Conservation (phyloP, 2,113 vertebrate genomes). For the Peromyscus polionotus region DNA sequence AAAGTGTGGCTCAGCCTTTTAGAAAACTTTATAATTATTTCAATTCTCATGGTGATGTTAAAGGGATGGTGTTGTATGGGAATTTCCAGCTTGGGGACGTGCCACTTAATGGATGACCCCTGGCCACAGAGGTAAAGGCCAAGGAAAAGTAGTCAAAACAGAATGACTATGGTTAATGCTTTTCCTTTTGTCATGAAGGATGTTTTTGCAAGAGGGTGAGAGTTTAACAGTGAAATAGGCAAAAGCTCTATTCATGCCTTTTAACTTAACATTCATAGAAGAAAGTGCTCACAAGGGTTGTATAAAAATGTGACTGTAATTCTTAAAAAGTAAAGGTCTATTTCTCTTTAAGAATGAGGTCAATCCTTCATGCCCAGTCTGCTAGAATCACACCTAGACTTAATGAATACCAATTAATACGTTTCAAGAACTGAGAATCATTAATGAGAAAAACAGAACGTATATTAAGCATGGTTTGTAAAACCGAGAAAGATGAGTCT, state of each 20-base stretch:
- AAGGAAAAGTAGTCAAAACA: background rate
- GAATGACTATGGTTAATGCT: background rate
- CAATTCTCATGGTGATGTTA: background rate
- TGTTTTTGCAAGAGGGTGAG: background rate
- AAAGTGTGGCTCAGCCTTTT: conserved; percentile 10
- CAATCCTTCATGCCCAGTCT: background rate
- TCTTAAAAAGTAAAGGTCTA: background rate
- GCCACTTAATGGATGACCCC: background rate
- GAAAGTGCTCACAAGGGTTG: background rate
- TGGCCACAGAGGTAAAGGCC: background rate
- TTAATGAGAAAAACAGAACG: conserved; percentile 19
- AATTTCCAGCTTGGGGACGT: background rate
- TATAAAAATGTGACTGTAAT: conserved; percentile 1
- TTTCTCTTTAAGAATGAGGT: conserved; percentile 36
- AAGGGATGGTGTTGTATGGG: background rate
- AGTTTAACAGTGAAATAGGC: background rate
- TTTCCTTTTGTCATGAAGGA: conserved; percentile 15
- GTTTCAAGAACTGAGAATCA: conserved; percentile 21
- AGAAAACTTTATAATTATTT: background rate
- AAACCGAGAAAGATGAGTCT: conserved; percentile 37
- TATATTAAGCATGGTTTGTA: background rate
- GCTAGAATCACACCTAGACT: background rate
- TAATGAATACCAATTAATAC: conserved; percentile 41
- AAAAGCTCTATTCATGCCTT: background rate
- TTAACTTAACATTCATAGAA: background rate